A percentile compares a stretch with the other conserved stretches of the same genome.
phyloP scores from a whole-genome alignment of 2,888 invertebrate genomes.

The Hipparchia semele region DNA sequence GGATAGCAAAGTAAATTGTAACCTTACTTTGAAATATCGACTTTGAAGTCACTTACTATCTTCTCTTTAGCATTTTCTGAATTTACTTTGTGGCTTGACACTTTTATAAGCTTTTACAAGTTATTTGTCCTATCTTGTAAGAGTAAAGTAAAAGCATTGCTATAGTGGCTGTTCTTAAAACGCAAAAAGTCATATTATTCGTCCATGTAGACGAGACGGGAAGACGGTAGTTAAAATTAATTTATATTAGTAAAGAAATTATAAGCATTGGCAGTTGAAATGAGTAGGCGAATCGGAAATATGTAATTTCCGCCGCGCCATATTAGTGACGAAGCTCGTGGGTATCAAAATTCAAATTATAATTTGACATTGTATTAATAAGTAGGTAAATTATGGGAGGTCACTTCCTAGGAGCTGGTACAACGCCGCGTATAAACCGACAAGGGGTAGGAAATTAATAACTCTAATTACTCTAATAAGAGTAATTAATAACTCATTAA shows the following conservation, averaged over 20 bases:
- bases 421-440: neutral
- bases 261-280: constrained; percentile 21
- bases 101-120: no score
- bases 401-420: neutral
- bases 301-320: constrained; percentile 27
- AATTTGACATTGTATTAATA: constrained; percentile 12
- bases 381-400: constrained; percentile 10
- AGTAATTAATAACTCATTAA: no score
- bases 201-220: neutral
- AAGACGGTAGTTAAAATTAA: constrained; percentile 7
- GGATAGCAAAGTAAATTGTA: no score
- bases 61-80: no score
- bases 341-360: constrained; percentile 10
- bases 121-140: no score
- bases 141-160: no score
- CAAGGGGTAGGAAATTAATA: no score
- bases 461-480: no score
- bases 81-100: no score
- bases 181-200: neutral
- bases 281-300: constrained; percentile 30
- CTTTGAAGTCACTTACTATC: no score
- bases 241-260: constrained; percentile 9
- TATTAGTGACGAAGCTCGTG: constrained; percentile 14
- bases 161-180: no score
- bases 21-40: no score